Base-by-base conservation (phyloP, 2,113 vertebrate species). In the Tetrao urogallus region DNA sequence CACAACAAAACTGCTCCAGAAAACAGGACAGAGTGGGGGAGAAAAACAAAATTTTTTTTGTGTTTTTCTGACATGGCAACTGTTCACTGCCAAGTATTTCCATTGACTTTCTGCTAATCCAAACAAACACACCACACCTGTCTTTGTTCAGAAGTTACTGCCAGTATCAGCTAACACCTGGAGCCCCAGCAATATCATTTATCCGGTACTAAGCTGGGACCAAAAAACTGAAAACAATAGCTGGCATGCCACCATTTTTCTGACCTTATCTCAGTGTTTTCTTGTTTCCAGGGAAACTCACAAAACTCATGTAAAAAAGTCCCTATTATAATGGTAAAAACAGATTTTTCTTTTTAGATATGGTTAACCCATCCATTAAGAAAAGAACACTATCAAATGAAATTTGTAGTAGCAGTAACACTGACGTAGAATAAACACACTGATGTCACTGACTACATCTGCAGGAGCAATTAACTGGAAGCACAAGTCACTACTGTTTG, bases 261-360 rank as follows among this genome's bases (percentile, higher is more conserved):
- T 78, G 69, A 96, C 61, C 48, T 87, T 67, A 85, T 28, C 71
- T 89, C 18, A 64, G 32, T 86, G 67, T 60, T 92, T 92, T 83
- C 69, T 72, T 72, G 67, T 96, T 95, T 83, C 92, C 72, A 86
- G 65, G 65, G 87, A 58, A 93, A 97, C 72, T 61, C 52, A 89
- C 13, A 91, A 83, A 94, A 65, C 9, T 50, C 32, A 34, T 24
- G 30, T 18, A 78, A 90, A 43, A 93, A 92, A 92, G 92, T 61
- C 36, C 43, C 48, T 58, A 40, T 45, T 52, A 52, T 38, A 81
- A 89, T 13, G 50, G 25, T 40, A 74, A 61, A 65, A 72, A 63
- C 4, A 67, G 21, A 5, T 45, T 69, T 92, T 64, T 87, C 75
- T 87, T 90, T 90, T 92, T 90, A 83, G 57, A 75, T 65, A 67